These are phyloP conservation scores for Machimus atricapillus DNA, from an alignment of 2,888 invertebrate species.

Conservation along the genomic window DNA sequence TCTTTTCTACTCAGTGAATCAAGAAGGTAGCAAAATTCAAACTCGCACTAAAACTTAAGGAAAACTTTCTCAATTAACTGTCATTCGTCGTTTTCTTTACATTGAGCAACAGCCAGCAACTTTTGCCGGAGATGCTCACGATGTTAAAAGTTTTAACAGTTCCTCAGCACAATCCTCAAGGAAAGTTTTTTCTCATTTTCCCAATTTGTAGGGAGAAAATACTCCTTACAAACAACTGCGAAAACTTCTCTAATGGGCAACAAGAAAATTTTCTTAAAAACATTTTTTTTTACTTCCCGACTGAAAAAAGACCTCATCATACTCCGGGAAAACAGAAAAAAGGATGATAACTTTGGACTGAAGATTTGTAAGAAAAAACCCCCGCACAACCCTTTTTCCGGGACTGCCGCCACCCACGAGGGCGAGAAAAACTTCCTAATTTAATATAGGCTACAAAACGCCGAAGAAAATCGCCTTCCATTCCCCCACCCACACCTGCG, in stretches of 20 bases:
- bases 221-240: not conserved
- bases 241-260: conserved; percentile 7
- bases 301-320: not conserved
- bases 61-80: conserved; percentile 36
- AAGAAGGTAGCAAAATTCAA: not conserved
- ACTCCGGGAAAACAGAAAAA: not conserved
- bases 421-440: conserved; percentile 15
- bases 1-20: not conserved
- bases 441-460: not conserved
- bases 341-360: not conserved
- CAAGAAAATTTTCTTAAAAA: conserved; percentile 19
- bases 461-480: conserved; percentile 5
- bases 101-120: not conserved
- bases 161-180: not conserved
- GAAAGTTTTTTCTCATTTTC: conserved; percentile 7
- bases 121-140: not conserved
- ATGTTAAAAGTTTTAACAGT: conserved; percentile 28
- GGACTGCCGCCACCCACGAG: not conserved
- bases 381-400: not conserved
- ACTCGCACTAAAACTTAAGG: not conserved
- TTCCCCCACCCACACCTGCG: not conserved
- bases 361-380: not conserved
- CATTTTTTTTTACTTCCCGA: not conserved
- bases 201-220: not conserved
- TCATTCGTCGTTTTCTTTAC: conserved; percentile 19